A percentile compares a stretch with the other conserved stretches of the same genome.
phyloP scores from a whole-genome alignment of 1,140 invertebrate species.

The Agrilus planipennis region DNA sequence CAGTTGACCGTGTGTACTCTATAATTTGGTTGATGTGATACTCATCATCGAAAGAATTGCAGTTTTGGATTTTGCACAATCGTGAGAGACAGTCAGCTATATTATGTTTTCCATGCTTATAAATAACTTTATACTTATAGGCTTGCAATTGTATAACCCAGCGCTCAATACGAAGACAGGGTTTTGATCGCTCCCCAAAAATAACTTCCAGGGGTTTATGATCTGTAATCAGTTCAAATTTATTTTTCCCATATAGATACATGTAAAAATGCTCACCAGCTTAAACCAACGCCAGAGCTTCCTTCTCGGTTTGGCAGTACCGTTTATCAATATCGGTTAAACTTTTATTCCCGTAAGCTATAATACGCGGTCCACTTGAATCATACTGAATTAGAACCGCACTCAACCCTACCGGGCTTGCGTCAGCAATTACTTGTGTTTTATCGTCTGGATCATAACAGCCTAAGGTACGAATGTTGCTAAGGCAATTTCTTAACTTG shows the following conservation, averaged over 20 bases:
- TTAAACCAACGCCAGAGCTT: constrained; percentile 29
- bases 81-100: constrained; percentile 31
- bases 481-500: neutral
- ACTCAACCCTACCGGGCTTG: constrained; percentile 34
- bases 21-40: too few relatives aligned
- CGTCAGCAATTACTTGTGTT: constrained; percentile 33
- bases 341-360: constrained; percentile 32
- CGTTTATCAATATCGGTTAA: constrained; percentile 30
- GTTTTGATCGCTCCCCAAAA: constrained; percentile 25
- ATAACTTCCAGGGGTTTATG: constrained; percentile 29
- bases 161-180: constrained; percentile 26
- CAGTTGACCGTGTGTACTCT: too few relatives aligned
- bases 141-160: constrained; percentile 29
- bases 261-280: constrained; percentile 18
- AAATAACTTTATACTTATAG: too few relatives aligned
- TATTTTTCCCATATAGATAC: constrained; percentile 16
- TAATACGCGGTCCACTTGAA: constrained; percentile 12
- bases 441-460: constrained; percentile 16
- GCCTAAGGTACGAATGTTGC: too few relatives aligned
- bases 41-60: too few relatives aligned
- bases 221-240: constrained; percentile 28
- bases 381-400: constrained; percentile 24
- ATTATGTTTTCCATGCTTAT: constrained; percentile 29
- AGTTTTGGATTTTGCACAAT: constrained; percentile 14
- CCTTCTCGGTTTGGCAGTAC: constrained; percentile 35